A percentile compares a stretch with the other conserved stretches of the same genome.
Conservation (phyloP, 2,888 invertebrate species). For the Lottia scabra region DNA sequence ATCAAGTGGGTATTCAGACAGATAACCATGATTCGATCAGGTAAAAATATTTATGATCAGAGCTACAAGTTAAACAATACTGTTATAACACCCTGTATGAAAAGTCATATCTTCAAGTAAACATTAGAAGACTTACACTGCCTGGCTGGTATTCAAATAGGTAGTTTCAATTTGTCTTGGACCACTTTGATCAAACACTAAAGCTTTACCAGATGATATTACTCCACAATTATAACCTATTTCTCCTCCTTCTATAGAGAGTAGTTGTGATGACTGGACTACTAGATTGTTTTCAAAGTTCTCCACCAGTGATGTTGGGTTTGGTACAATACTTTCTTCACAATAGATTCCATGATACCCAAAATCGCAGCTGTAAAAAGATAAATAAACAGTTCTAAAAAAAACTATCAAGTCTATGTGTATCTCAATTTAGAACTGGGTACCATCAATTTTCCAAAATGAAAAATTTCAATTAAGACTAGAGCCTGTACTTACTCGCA, state of each 20-base stretch:
- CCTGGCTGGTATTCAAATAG: slow-evolving; percentile 65
- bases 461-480: too few relatives aligned
- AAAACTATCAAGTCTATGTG: neutral
- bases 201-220: slow-evolving; percentile 64
- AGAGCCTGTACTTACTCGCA: slow-evolving; percentile 60
- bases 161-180: slow-evolving; percentile 56
- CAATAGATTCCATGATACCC: slow-evolving; percentile 65
- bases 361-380: slow-evolving; percentile 65
- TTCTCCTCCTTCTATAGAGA: slow-evolving; percentile 54
- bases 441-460: too few relatives aligned
- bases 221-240: slow-evolving; percentile 67
- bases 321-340: slow-evolving; percentile 47
- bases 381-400: neutral
- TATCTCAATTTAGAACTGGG: too few relatives aligned
- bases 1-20: too few relatives aligned
- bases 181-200: slow-evolving; percentile 64
- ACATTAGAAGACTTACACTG: slow-evolving; percentile 42
- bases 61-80: too few relatives aligned
- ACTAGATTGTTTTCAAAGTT: slow-evolving; percentile 50
- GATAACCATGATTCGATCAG: too few relatives aligned
- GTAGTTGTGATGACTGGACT: slow-evolving; percentile 36
- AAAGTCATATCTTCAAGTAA: too few relatives aligned
- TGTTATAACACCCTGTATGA: too few relatives aligned
- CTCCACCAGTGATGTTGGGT: slow-evolving; percentile 45
- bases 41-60: too few relatives aligned